These are phyloP conservation scores for Rhynchomys soricoides DNA, from an alignment of 2,113 vertebrate species.

Conservation along the genomic window DNA sequence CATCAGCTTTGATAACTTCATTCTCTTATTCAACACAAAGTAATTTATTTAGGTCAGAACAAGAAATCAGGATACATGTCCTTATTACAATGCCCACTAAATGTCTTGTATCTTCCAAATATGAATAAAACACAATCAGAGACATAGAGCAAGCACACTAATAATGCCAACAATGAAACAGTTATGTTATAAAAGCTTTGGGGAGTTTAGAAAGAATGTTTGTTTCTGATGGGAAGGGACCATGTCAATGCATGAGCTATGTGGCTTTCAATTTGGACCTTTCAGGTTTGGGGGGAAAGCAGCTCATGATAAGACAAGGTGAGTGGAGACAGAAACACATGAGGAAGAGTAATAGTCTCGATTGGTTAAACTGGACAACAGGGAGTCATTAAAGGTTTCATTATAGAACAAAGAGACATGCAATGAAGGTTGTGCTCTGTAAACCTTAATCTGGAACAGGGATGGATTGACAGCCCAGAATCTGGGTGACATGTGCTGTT, in stretches of 20 bases:
- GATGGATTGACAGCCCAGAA: neutral
- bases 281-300: neutral
- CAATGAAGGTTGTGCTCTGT: neutral
- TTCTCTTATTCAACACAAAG: neutral
- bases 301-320: neutral
- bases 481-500: too few species aligned
- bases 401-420: neutral
- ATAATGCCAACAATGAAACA: neutral
- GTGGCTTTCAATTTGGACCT: neutral
- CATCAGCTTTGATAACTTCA: neutral
- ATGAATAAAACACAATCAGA: conserved; percentile 14
- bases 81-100: neutral
- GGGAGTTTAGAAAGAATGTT: neutral
- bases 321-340: neutral
- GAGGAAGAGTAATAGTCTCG: neutral
- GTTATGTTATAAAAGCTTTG: conserved; percentile 6
- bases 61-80: neutral
- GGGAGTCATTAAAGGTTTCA: neutral
- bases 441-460: neutral
- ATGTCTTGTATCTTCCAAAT: neutral
- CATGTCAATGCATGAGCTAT: neutral
- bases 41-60: neutral
- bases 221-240: neutral
- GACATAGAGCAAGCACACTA: neutral
- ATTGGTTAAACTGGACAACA: neutral